Base-by-base conservation (phyloP, 2,888 invertebrate genomes). In the Malthinus seriepunctatus region DNA sequence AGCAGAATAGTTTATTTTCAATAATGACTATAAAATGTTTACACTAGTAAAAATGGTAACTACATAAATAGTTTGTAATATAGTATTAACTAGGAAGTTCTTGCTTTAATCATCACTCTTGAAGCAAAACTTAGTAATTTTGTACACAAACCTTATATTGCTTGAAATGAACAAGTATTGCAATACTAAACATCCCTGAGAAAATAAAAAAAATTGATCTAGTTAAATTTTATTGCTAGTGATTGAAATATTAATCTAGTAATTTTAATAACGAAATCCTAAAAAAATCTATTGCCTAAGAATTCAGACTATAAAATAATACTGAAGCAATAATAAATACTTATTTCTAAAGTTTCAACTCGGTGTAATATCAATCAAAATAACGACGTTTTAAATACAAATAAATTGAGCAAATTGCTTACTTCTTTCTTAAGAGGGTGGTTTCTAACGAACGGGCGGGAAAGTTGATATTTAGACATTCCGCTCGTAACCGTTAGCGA, bases 1-100 rank as follows among this genome's bases (percentile, higher is more conserved):
- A 15, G 39, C n/a, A 14, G 49, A 62, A 58, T 48, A 56, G 60
- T 38, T 38, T 63, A 60, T 60, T 60, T 63, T 63, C 50, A 63
- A 53, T 56, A 62, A 61, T 64, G 62, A 51, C 64, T 64, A 64
- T 64, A 64, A 64, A 64, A 64, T 60, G 62, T 47, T 53, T 53
- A 53, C 47, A 56, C 52, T 53, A 58, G 52, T 58, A 52, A 53
- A 58, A 58, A 52, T 58, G 58, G 58, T 58, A 58, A 58, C 58
- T 53, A 58, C 48, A 48, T 47, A 58, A 58, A 58, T 58, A 58
- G 52, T 58, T 46, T 38, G 44, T 35, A 51, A 45, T 44, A 50
- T 56, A 37, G 31, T 9, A n/a, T n/a, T n/a, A 32, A 48, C n/a
- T 53, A 48, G 44, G 45, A 33, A 34, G 38, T 38, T 33, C 32